Evolutionary conservation across 2,888 invertebrate species (phyloP).

Genomic region (Digitonthophagus gazella): DNA sequence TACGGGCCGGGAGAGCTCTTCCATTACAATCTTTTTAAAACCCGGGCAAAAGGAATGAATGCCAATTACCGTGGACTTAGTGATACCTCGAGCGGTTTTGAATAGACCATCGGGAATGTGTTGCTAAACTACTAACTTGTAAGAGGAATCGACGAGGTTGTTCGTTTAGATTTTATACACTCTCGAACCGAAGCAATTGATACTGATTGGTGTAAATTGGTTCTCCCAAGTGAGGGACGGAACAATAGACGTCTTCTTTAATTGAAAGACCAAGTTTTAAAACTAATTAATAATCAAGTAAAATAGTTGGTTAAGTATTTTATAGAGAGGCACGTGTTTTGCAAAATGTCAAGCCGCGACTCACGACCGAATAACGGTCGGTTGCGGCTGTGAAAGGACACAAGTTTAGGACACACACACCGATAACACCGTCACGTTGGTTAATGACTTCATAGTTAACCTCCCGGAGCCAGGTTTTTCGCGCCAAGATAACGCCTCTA

Average conservation of each 20-base stretch:
- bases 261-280: background rate
- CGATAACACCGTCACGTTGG: slow-evolving; percentile 13
- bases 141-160: background rate
- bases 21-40: background rate
- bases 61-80: background rate
- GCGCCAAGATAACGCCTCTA: background rate
- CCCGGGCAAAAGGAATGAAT: background rate
- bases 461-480: background rate
- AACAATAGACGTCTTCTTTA: background rate
- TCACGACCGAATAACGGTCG: background rate
- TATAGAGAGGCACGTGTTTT: background rate
- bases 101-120: background rate
- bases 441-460: slow-evolving; percentile 10
- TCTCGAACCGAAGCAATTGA: background rate
- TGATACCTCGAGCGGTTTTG: background rate
- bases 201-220: background rate
- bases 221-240: background rate
- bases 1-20: background rate
- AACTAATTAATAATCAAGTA: too few species aligned
- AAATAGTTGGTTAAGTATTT: too few species aligned
- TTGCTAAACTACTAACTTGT: background rate
- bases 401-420: slow-evolving; percentile 9
- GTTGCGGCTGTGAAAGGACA: slow-evolving; percentile 11
- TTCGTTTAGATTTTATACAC: background rate
- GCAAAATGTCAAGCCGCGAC: background rate